These are phyloP conservation scores for Heliothis peltigera DNA, from an alignment of 2,888 invertebrate species.

Conservation along the genomic window DNA sequence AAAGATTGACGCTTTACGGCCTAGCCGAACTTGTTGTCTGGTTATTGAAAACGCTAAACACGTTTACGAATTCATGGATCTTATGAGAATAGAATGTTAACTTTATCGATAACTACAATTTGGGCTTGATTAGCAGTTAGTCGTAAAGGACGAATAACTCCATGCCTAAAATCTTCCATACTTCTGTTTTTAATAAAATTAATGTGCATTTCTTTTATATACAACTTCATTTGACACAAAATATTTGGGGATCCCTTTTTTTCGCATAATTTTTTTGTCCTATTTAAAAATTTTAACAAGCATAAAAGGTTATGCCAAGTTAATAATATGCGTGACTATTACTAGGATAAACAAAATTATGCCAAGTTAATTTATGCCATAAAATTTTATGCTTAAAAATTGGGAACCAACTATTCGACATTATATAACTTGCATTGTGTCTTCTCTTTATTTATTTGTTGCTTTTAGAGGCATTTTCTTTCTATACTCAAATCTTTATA, in stretches of 20 bases:
- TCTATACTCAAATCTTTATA: neutral
- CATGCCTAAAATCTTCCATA: slow-evolving; percentile 8
- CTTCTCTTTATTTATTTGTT: slow-evolving; percentile 3
- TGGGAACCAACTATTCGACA: too few species aligned
- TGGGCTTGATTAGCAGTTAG: neutral
- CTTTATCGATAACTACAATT: neutral
- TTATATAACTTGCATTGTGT: slow-evolving; percentile 17
- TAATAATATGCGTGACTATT: too few species aligned
- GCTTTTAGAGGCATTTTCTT: slow-evolving; percentile 18
- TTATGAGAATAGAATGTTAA: neutral
- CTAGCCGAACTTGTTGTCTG: slow-evolving; percentile 11
- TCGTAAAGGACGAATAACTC: neutral
- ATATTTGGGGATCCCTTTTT: too few species aligned
- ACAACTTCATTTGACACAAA: neutral
- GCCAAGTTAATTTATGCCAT: too few species aligned
- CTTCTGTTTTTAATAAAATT: neutral
- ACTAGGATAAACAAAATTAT: too few species aligned
- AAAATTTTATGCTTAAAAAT: too few species aligned
- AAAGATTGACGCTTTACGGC: slow-evolving; percentile 19
- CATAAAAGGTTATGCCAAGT: too few species aligned
- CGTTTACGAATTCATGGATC: neutral
- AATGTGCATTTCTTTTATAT: neutral
- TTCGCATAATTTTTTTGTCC: too few species aligned
- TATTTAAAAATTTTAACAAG: too few species aligned
- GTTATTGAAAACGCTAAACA: neutral